A percentile compares a stretch with the other conserved stretches of the same genome.
Evolutionary conservation across 2,888 invertebrate species (phyloP).

Genomic region (Sarcophaga carnaria): DNA sequence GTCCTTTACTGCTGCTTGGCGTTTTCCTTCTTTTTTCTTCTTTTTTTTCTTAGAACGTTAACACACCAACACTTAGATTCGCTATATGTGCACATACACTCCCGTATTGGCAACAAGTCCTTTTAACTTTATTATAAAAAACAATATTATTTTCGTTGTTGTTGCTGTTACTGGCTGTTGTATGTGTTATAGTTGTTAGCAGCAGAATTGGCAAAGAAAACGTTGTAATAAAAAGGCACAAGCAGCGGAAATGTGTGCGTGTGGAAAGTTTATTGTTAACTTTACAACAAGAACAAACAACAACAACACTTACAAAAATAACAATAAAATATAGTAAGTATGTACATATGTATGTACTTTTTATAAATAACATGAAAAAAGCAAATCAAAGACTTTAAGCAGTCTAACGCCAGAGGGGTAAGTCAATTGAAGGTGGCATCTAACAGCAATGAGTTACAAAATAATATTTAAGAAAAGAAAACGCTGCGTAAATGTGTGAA

Average conservation of each 20-base stretch:
- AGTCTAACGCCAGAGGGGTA: conserved; percentile 27
- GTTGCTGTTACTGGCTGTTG: not conserved
- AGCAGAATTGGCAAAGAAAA: conserved; percentile 30
- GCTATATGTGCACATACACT: not conserved
- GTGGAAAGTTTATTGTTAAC: conserved; percentile 65
- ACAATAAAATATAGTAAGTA: too few relatives aligned
- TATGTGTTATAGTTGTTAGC: conserved; percentile 11
- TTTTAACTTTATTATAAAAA: conserved; percentile 48
- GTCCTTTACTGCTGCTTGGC: not conserved
- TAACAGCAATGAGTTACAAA: conserved; percentile 55
- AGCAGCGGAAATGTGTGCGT: conserved; percentile 65
- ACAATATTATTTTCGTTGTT: conserved; percentile 47
- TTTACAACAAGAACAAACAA: conserved; percentile 36
- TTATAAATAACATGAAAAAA: not conserved
- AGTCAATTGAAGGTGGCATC: not conserved
- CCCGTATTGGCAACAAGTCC: conserved; percentile 65
- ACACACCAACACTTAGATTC: too few relatives aligned
- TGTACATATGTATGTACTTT: too few relatives aligned
- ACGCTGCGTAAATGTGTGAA: conserved; percentile 67
- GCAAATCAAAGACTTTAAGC: conserved; percentile 35
- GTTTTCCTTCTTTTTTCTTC: too few relatives aligned
- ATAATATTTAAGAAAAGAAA: conserved; percentile 46
- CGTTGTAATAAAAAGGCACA: conserved; percentile 7
- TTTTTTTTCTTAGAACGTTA: not conserved
- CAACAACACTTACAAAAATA: not conserved